Percentiles rank a stretch among this genome's conserved stretches.
phyloP scores from a whole-genome alignment of 2,888 invertebrate genomes.

The Coelogynopora nodosa region DNA sequence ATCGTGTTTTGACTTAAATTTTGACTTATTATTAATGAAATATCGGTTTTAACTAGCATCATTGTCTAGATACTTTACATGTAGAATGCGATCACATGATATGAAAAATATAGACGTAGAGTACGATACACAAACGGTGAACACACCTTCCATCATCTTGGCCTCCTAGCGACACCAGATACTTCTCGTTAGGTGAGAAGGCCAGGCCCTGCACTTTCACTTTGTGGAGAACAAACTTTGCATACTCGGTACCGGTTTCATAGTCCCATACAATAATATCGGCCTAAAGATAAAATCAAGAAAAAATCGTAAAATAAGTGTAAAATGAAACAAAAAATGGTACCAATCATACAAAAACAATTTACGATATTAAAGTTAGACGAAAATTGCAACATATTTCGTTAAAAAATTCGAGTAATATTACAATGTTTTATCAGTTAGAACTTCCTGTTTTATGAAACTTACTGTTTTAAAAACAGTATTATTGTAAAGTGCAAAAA shows the following conservation, averaged over 20 bases:
- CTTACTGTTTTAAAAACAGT: too few species aligned
- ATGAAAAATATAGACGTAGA: neutral
- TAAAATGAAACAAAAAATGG: neutral
- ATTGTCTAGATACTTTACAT: too few species aligned
- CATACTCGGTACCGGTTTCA: conserved; percentile 66
- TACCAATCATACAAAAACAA: too few species aligned
- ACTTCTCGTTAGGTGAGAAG: conserved; percentile 76
- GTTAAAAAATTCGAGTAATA: too few species aligned
- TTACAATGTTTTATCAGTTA: too few species aligned
- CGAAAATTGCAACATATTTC: too few species aligned
- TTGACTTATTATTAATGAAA: too few species aligned
- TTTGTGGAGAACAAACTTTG: conserved; percentile 78
- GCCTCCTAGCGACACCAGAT: conserved; percentile 80
- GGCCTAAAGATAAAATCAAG: conserved; percentile 63
- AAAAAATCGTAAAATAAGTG: neutral
- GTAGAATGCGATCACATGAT: too few species aligned
- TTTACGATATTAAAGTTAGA: neutral
- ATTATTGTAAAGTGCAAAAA: too few species aligned
- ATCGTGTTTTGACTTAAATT: too few species aligned
- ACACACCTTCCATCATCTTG: conserved; percentile 73
- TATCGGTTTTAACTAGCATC: too few species aligned
- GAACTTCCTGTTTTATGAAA: too few species aligned
- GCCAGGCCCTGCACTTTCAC: conserved; percentile 80
- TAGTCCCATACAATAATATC: conserved; percentile 83
- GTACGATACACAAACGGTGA: neutral